Conservation (phyloP, 2,113 vertebrate genomes). For the Solea senegalensis region DNA sequence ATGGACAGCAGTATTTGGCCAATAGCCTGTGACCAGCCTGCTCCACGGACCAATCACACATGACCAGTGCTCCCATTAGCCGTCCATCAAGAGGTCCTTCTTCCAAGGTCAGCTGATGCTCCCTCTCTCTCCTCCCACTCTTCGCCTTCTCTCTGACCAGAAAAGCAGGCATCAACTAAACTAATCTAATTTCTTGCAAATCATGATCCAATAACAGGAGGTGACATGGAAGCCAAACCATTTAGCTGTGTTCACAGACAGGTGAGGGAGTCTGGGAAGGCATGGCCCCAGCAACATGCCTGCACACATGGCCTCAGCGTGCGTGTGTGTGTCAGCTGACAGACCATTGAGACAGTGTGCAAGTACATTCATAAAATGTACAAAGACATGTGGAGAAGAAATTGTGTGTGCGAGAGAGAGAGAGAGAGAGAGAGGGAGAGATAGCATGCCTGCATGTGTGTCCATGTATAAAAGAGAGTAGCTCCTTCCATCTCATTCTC, state of each 20-base stretch:
- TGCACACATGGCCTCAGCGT: conserved; percentile 7
- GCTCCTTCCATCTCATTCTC: conserved; percentile 75
- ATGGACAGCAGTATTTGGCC: conserved; percentile 58
- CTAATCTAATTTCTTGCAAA: conserved; percentile 58
- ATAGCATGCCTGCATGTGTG: conserved; percentile 7
- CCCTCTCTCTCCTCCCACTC: conserved; percentile 12
- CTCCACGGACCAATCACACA: conserved; percentile 67
- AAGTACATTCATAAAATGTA: conserved; percentile 58
- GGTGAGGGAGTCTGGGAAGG: conserved; percentile 15
- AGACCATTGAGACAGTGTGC: not conserved
- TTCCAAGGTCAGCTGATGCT: conserved; percentile 82
- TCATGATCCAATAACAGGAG: conserved; percentile 67
- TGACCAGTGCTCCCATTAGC: conserved; percentile 69
- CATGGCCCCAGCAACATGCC: conserved; percentile 36
- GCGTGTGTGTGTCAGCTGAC: conserved; percentile 29
- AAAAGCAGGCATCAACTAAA: conserved; percentile 66
- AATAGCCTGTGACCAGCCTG: conserved; percentile 67
- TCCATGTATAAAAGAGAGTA: conserved; percentile 68
- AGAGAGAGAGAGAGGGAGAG: not conserved
- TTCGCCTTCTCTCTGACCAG: conserved; percentile 21
- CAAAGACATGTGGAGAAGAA: conserved; percentile 33
- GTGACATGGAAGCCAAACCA: conserved; percentile 53
- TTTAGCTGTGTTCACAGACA: conserved; percentile 57
- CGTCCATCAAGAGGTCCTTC: conserved; percentile 74
- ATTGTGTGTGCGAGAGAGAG: not conserved